Evolutionary conservation across 2,797 vertebrate genomes (phyloP), one percentile per base, ranked within the genome.

Genomic region (Brotula barbata): DNA sequence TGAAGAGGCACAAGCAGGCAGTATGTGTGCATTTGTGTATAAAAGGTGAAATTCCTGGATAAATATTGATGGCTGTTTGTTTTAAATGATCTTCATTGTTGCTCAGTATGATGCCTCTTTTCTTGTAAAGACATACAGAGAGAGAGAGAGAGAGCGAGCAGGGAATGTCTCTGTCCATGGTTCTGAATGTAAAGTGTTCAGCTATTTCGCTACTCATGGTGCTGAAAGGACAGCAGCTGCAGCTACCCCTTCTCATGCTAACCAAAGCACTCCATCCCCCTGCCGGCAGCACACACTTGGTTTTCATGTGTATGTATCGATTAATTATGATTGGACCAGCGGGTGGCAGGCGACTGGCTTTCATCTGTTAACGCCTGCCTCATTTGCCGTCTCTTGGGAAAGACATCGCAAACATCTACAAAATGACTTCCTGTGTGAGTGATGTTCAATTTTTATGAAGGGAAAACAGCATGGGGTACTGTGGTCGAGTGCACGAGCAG

Each of bases 281-380:
- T 58, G 55, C 61, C 41, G 47, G 48, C 68, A 54, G 2, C 63
- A 48, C 31, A 7, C 21, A 49, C 64, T 55, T 52, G 15, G 13
- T 63, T 68, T 44, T 56, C 64, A n/a, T 45, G 52, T 44, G 67
- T 47, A 16, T 36, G 59, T 81, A 84, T 79, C 77, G 84, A 85
- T 88, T 80, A 63, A 85, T 85, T 79, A 81, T 72, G 78, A 82
- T 67, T 43, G 62, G 63, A 48, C 67, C 65, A 17, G 66, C 63
- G 70, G 68, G 74, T 9, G 71, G 73, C 7, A n/a, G 40, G 23
- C 20, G 40, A 43, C 63, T 54, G 17, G 47, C 74, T 83, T 75
- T 83, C 77, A 86, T 81, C 75, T 71, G 40, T 61, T 55, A 25
- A 67, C 36, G 39, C 58, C 64, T 25, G 44, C 73, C 65, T 66